Conservation (phyloP, 2,888 invertebrate genomes). For the Dasypolia templi region DNA sequence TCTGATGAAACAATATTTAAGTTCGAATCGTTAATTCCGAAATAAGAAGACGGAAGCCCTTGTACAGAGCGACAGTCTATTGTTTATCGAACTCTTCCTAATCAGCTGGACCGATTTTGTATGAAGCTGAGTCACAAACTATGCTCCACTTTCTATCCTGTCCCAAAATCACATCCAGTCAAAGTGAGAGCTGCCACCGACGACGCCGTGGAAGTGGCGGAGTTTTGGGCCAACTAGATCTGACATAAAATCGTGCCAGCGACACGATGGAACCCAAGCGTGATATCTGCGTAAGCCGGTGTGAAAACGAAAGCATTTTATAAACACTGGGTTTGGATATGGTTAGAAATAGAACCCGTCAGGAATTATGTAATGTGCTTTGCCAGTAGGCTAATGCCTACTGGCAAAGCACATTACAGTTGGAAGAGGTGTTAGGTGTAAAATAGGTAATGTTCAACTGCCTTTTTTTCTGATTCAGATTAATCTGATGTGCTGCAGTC, state of each 20-base stretch:
- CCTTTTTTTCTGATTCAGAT: neutral
- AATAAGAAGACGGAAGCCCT: conserved; percentile 20
- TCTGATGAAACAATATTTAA: conserved; percentile 86
- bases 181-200: too few species aligned
- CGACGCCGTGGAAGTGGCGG: too few species aligned
- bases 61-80: neutral
- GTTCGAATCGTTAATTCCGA: conserved; percentile 66
- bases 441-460: neutral
- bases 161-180: too few species aligned
- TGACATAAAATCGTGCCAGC: too few species aligned
- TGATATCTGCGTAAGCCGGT: neutral
- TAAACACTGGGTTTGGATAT: neutral
- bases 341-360: neutral
- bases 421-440: neutral
- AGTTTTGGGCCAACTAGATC: too few species aligned
- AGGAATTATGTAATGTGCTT: neutral
- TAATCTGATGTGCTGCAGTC: neutral
- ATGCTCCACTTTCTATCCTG: too few species aligned
- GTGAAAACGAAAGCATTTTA: neutral
- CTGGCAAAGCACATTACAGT: too few species aligned
- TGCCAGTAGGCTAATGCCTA: too few species aligned
- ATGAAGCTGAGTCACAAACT: too few species aligned
- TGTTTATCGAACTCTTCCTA: too few species aligned
- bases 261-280: neutral
- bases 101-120: too few species aligned